phyloP scores from a whole-genome alignment of 1,140 invertebrate genomes.

The Heliconius himera region DNA sequence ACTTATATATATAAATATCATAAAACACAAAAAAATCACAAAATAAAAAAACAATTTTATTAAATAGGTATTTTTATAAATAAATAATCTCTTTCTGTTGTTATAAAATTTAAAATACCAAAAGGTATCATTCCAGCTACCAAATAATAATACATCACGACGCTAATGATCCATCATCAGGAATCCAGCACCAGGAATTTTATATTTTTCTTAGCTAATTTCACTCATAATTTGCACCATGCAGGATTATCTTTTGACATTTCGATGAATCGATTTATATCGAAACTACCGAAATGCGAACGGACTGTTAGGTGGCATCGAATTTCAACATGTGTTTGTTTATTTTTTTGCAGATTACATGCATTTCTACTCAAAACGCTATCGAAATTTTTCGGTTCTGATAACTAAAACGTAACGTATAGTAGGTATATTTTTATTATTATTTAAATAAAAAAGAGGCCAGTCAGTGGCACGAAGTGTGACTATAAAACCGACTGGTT shows the following conservation, averaged over 20 bases:
- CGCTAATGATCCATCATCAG: constrained; percentile 1
- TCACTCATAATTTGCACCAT: constrained; percentile 18
- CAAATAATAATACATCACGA: not conserved
- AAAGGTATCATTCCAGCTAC: not conserved
- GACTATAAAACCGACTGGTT: too few relatives aligned
- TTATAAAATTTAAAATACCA: not conserved
- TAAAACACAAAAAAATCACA: not conserved
- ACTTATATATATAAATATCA: not conserved
- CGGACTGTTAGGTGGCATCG: constrained; percentile 21
- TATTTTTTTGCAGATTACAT: constrained; percentile 15
- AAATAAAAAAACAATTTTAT: too few relatives aligned
- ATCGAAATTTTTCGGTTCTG: not conserved
- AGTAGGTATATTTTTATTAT: too few relatives aligned
- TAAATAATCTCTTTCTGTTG: too few relatives aligned
- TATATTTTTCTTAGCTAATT: not conserved
- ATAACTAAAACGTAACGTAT: not conserved
- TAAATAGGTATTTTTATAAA: too few relatives aligned
- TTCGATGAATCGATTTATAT: constrained; percentile 24
- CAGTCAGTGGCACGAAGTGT: too few relatives aligned
- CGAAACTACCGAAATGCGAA: constrained; percentile 24
- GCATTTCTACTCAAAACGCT: not conserved
- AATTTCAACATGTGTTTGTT: constrained; percentile 33
- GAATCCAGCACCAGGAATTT: not conserved
- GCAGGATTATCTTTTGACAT: constrained; percentile 28
- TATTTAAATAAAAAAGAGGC: too few relatives aligned